Evolutionary conservation across 1,140 invertebrate genomes (phyloP).

Genomic region (Anadara kagoshimensis): DNA sequence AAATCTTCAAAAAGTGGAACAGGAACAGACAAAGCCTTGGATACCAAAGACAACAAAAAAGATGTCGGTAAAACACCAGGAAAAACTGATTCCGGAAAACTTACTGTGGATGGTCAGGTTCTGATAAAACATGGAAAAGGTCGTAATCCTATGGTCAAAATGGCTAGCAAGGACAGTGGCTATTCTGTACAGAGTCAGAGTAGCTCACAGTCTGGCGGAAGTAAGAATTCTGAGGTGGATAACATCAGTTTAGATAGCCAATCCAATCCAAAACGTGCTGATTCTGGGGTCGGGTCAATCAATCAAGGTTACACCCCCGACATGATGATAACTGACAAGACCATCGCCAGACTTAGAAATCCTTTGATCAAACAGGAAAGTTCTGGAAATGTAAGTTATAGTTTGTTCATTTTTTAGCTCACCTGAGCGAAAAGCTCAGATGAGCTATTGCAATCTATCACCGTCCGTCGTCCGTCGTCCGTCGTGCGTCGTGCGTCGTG

Average conservation of each 20-base stretch:
- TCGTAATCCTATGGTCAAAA: slow-evolving; percentile 58
- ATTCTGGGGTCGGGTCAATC: slow-evolving; percentile 39
- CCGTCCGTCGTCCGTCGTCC: too few species aligned
- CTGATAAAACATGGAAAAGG: slow-evolving; percentile 42
- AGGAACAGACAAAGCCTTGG: slow-evolving; percentile 4
- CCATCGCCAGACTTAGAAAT: neutral
- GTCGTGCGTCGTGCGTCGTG: too few species aligned
- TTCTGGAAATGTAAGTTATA: slow-evolving; percentile 46
- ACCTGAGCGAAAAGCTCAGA: too few species aligned
- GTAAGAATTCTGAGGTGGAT: slow-evolving; percentile 39
- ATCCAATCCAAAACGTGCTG: slow-evolving; percentile 36
- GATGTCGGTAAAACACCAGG: slow-evolving; percentile 28
- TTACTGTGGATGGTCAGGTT: slow-evolving; percentile 26
- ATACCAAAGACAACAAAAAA: slow-evolving; percentile 23
- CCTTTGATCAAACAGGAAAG: slow-evolving; percentile 52
- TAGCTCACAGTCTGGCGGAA: slow-evolving; percentile 47
- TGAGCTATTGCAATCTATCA: too few species aligned
- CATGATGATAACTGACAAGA: slow-evolving; percentile 1
- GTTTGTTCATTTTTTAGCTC: too few species aligned
- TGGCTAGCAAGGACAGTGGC: slow-evolving; percentile 62
- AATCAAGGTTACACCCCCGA: slow-evolving; percentile 15
- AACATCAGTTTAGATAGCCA: slow-evolving; percentile 43
- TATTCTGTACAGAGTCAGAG: slow-evolving; percentile 54
- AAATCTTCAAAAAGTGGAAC: too few species aligned
- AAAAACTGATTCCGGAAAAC: slow-evolving; percentile 27